phyloP scores from a whole-genome alignment of 2,113 vertebrate genomes.

The Engystomops pustulosus region DNA sequence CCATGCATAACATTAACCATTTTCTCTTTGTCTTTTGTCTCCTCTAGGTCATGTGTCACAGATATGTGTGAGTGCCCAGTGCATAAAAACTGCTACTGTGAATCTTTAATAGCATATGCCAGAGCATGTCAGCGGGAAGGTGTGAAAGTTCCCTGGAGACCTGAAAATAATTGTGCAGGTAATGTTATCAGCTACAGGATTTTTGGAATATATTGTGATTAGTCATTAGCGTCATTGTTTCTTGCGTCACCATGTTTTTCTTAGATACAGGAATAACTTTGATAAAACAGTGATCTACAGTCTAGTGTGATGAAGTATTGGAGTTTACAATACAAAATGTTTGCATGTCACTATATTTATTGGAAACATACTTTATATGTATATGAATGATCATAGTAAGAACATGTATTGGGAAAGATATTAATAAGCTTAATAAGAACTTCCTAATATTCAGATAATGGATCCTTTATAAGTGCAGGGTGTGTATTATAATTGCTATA shows the following conservation, averaged over 20 bases:
- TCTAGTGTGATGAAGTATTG: no score
- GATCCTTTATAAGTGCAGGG: no score
- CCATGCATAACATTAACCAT: background rate
- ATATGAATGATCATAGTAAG: no score
- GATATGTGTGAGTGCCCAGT: conserved; percentile 98
- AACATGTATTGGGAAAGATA: no score
- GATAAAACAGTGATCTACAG: no score
- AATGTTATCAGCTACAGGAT: conserved; percentile 63
- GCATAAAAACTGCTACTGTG: conserved; percentile 98
- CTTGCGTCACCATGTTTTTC: background rate
- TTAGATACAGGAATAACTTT: no score
- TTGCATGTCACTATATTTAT: no score
- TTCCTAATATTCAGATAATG: no score
- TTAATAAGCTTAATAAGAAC: no score
- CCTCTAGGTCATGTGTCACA: conserved; percentile 91
- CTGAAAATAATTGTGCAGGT: conserved; percentile 88
- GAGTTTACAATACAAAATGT: no score
- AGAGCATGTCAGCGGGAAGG: conserved; percentile 94
- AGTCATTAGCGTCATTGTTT: background rate
- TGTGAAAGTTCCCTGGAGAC: conserved; percentile 82
- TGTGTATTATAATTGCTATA: background rate
- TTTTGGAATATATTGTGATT: background rate
- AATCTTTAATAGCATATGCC: conserved; percentile 93
- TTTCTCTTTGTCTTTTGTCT: conserved; percentile 44
- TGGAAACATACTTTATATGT: no score